These are phyloP conservation scores for Liolophura sinensis DNA, from an alignment of 1,140 invertebrate species.

Conservation along the genomic window DNA sequence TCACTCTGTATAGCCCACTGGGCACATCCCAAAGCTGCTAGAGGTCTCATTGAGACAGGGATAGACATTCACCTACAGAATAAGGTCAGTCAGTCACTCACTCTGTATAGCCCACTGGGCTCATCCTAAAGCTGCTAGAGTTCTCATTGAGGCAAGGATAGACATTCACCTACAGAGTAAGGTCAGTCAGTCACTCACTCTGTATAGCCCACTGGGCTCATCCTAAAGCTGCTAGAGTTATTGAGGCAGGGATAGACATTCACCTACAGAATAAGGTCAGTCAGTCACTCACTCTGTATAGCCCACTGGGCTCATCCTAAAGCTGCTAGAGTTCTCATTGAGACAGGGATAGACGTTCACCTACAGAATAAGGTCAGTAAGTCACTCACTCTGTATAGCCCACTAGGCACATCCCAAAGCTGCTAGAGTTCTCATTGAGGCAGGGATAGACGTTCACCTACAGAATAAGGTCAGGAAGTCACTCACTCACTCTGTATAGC, in stretches of 20 bases:
- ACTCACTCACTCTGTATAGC: too few species aligned
- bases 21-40: constrained; percentile 45
- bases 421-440: constrained; percentile 45
- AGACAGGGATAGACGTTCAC: constrained; percentile 43
- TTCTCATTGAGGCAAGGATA: constrained; percentile 44
- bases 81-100: too few species aligned
- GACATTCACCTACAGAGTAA: constrained; percentile 49
- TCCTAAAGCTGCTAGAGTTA: constrained; percentile 37
- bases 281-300: too few species aligned
- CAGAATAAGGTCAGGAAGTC: too few species aligned
- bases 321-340: constrained; percentile 45
- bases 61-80: constrained; percentile 49
- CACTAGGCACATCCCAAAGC: constrained; percentile 53
- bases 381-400: too few species aligned
- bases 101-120: constrained; percentile 58
- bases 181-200: too few species aligned
- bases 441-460: constrained; percentile 44
- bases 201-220: constrained; percentile 58
- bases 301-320: constrained; percentile 53
- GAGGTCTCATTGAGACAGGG: constrained; percentile 43
- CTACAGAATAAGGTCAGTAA: too few species aligned
- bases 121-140: constrained; percentile 42
- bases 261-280: constrained; percentile 47
- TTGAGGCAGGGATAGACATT: constrained; percentile 47
- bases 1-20: constrained; percentile 58